Base-by-base conservation (phyloP, 2,797 vertebrate genomes). In the Hephaestus fuliginosus region DNA sequence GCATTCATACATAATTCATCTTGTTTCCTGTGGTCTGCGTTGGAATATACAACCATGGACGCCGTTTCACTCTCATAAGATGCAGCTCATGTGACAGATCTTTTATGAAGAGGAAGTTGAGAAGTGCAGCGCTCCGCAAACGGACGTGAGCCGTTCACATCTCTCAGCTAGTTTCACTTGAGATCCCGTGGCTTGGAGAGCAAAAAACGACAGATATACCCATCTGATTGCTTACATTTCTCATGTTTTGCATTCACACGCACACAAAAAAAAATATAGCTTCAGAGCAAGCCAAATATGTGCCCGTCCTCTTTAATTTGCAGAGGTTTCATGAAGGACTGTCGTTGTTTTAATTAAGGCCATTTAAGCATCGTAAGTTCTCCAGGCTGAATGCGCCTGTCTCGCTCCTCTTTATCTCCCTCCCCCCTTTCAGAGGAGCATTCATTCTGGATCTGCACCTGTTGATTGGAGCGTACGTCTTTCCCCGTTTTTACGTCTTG, bases 381-480 rank as follows among this genome's bases (percentile, higher is more conserved):
- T 84, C 69, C 58, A 15, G 77, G 76, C 85, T 86, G 73, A 92
- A 87, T 78, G 81, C 70, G 78, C 81, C 84, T 20, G 78, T 48
- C 82, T 74, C 71, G 3, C 74, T 61, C 53, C 62, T 79, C 83
- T 85, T 87, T 90, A 83, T 90, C 76, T 78, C 62, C 18, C 43
- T 57, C 74, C 52, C 30, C 30, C 74, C 52, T n/a, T 71, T 66
- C 49, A 51, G 71, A 57, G 69, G 46, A 69, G 85, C 83, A 89
- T 91, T 94, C 89, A 93, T 93, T 88, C 88, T 80, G 86, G 70
- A 69, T 74, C 86, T 90, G 90, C 94, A 95, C 94, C 94, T 95
- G 95, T 95, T 94, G 81, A 91, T 87, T 76, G 69, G 83, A 84
- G 91, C 74, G 87, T 84, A 89, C 91, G 91, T 91, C 90, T 84